Evolutionary conservation across 2,113 vertebrate species (phyloP), one percentile per base, ranked within the genome.

Genomic region (Baryphthengus martii): DNA sequence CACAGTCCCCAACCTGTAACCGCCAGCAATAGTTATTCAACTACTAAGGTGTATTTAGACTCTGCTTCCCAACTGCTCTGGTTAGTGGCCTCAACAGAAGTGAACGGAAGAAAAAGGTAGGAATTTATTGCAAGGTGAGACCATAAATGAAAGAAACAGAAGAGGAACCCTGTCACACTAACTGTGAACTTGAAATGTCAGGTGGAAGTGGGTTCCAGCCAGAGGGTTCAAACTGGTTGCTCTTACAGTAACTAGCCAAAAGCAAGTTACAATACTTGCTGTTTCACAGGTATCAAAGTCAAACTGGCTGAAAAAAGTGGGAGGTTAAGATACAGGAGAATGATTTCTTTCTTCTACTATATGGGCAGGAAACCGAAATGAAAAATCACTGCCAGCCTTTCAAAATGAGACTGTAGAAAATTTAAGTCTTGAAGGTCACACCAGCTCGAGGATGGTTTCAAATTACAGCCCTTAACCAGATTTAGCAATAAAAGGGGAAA

Each of bases 321-420:
- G 6, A 62, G 3, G 3, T 67, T 90, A 92, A 78, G 35, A 74
- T 73, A 65, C 26, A 95, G 8, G 24, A 86, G 21, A 83, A 82
- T 21, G 21, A 79, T 37, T 87, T 86, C 42, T 77, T 72, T 83
- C 63, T 85, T 76, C 29, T 89, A 74, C 25, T 66, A 86, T 25
- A 55, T 86, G 18, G 53, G 39, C 21, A 49, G 28, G 31, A 91
- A 92, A 76, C 12, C 3, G 1, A 77, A 91, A 58, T 13, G 6
- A 52, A 67, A 75, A 71, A 76, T 40, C 40, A 89, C 58, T 71
- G 62, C 40, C 92, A 96, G 85, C 73, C 89, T 96, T 88, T 90
- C 87, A 86, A 96, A 97, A 95, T 93, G 88, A 96, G 92, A 95
- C 76, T 23, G 58, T 94, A 85, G 44, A 80, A 89, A 88, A 70